Evolutionary conservation across 2,888 invertebrate species (phyloP), one percentile per base, ranked within the genome.

Genomic region (Lepidonotus clava): DNA sequence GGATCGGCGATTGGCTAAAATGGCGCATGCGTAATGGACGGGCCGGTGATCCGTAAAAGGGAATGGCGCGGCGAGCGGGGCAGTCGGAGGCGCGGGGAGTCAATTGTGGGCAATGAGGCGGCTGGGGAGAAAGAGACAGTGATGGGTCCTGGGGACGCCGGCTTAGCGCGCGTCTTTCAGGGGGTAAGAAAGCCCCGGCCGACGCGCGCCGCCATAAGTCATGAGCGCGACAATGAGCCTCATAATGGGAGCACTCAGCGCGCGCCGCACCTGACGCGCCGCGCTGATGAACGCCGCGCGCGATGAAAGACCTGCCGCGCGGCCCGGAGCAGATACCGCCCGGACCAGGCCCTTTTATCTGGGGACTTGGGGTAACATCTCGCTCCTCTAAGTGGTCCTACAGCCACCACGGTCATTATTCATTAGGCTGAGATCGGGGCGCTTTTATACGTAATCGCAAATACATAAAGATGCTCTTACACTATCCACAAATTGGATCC

Each of bases 21-120:
- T 80, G 80, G 80, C 80, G 80, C 80, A 24, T 80, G 80, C 46
- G 80, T 80, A 80, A 80, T 80, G 80, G 80, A 80, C 80, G 80
- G 51, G 32, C 28, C 80, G 80, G 14, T 80, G 80, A 80, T 80
- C 80, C 80, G 80, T 46, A 51, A 80, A 80, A 80, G 80, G 80
- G 80, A 40, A 41, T 24, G 28, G 24, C 18, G 41, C 32, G 28
- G 46, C 38, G 76, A 14, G 8, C 14, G 46, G 14, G 46, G 46
- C 14, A 14, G 46, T 21, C 32, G 46, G 24, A 41, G 80, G 28
- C 51, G 51, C 11, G 14, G 14, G 51, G 80, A 46, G 80, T 80
- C 80, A 80, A 80, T 80, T 80, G 80, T 41, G 51, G 46, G 80
- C 80, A 80, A 46, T 41, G 80, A 46, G 80, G 41, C 76, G 76